Base-by-base conservation (phyloP, 2,888 invertebrate species). In the Volucella inflata region DNA sequence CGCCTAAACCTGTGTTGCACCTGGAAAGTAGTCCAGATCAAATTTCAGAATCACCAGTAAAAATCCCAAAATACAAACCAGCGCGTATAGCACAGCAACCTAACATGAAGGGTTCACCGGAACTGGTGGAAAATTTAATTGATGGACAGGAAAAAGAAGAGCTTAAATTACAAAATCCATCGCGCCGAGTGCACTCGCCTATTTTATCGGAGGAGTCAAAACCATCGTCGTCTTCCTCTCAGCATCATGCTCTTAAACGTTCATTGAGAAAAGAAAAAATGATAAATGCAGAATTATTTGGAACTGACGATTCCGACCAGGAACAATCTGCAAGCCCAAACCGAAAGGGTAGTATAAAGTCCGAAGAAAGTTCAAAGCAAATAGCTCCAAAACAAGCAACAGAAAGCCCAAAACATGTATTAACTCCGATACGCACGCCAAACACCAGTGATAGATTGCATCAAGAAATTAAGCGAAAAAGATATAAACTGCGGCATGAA, bases 1-100 rank as follows among this genome's bases (percentile, higher is more conserved):
- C 87, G 1, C 87, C 87, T 0, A 77, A 77, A 21, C 87, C 87
- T 0, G 50, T 87, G 8, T 11, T 11, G 1, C 14, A 44, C 0
- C 42, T 59, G 8, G 51, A 68, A 3, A 68, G 76, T 10, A 70
- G 77, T 14, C 68, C 87, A 0, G 87, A 78, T 21, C 53, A 82
- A 65, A 77, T 82, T 64, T 57, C 67, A n/a, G 77, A 82, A n/a
- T 82, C 82, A 0, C 71, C 85, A 14, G 64, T 50, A 9, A 55
- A 57, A 53, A 62, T 87, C 59, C 87, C 87, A 0, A 67, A 60
- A 11, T 88, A 88, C 16, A 87, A 67, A 36, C 87, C 87, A 17
- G 77, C 77, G 0, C 82, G 77, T n/a, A 88, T 83, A 48, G n/a
- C 40, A 48, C 16, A 17, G 6, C 30, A 2, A 9, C 0, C 8